A percentile compares a stretch with the other conserved stretches of the same genome.
These are phyloP conservation scores for Grallaria varia DNA, from an alignment of 2,113 vertebrate species.

Conservation along the genomic window DNA sequence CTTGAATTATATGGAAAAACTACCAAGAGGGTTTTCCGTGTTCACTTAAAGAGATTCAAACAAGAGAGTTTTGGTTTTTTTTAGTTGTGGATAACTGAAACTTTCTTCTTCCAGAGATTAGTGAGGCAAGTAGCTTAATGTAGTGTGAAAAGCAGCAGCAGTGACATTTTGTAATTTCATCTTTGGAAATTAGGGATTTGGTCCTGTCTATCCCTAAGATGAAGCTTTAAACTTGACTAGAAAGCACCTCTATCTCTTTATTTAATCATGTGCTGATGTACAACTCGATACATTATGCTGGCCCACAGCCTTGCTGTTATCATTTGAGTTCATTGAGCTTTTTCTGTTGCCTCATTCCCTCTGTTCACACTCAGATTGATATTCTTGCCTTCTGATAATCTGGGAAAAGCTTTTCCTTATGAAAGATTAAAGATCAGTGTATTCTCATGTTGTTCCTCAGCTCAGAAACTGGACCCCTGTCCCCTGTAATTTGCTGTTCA, in stretches of 20 bases:
- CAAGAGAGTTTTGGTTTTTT: too few species aligned
- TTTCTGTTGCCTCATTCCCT: not conserved
- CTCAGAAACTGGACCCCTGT: not conserved
- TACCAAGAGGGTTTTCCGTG: not conserved
- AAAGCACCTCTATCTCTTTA: not conserved
- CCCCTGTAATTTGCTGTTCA: not conserved
- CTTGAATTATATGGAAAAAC: not conserved
- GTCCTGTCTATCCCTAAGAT: not conserved
- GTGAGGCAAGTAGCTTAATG: not conserved
- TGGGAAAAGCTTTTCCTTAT: not conserved
- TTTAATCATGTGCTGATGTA: accelerated
- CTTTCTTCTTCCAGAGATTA: not conserved
- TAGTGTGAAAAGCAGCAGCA: not conserved
- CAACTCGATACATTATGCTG: not conserved
- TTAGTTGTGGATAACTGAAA: not conserved
- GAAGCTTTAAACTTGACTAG: not conserved
- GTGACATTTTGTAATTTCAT: not conserved
- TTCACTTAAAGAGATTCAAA: not conserved
- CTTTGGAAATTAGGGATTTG: not conserved
- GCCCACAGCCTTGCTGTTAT: not conserved
- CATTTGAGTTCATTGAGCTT: not conserved
- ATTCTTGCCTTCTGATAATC: not conserved
- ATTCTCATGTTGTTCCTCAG: not conserved
- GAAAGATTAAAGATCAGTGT: not conserved
- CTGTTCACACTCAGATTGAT: not conserved